A percentile compares a stretch with the other conserved stretches of the same genome.
Evolutionary conservation across 2,888 invertebrate genomes (phyloP).

Genomic region (Drosophila colorata): DNA sequence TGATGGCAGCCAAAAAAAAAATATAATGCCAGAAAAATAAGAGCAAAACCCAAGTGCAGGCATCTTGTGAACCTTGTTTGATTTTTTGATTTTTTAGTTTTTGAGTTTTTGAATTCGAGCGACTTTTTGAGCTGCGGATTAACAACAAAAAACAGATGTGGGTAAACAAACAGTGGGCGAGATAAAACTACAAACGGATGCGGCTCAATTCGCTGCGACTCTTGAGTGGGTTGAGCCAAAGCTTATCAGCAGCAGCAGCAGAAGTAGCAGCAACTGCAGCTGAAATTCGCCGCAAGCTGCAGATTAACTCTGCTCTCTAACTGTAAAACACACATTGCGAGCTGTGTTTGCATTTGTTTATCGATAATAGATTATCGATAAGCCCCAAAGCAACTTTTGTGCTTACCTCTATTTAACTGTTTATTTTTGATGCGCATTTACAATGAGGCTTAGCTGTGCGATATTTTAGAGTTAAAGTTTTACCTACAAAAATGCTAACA

Average conservation of each 20-base stretch:
- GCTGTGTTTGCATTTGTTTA: neutral
- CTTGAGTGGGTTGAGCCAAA: conserved; percentile 28
- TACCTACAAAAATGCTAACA: neutral
- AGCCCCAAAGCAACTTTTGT: neutral
- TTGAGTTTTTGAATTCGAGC: neutral
- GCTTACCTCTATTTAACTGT: neutral
- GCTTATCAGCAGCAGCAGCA: conserved; percentile 25
- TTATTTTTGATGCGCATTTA: neutral
- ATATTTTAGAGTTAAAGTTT: neutral
- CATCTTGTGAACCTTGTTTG: conserved; percentile 33
- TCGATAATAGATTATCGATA: neutral
- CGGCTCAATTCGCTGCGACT: conserved; percentile 2
- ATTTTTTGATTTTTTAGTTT: conserved; percentile 6
- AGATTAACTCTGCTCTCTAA: conserved; percentile 20
- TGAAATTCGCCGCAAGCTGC: conserved; percentile 3
- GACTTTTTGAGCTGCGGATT: conserved; percentile 3
- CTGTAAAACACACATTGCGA: neutral
- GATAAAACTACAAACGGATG: conserved; percentile 11
- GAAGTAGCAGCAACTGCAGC: neutral
- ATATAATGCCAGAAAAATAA: neutral
- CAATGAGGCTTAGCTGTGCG: neutral
- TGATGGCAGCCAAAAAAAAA: conserved; percentile 22
- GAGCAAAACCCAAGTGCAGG: conserved; percentile 8
- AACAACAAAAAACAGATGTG: neutral
- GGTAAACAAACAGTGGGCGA: conserved; percentile 4